Base-by-base conservation (phyloP, 2,888 invertebrate genomes). In the Mechanitis mazaeus region DNA sequence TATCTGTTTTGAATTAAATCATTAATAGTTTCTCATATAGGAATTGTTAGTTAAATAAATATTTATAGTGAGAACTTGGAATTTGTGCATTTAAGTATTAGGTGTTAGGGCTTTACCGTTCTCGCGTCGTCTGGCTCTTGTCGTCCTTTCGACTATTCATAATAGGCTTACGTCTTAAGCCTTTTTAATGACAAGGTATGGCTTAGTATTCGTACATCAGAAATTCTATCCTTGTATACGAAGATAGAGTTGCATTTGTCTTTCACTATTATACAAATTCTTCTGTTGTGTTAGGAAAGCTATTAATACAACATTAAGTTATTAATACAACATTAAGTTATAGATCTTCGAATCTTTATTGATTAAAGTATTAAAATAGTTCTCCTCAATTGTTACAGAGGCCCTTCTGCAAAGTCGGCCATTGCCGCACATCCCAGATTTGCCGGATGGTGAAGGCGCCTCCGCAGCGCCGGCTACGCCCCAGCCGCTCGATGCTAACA, bases 371-470 rank as follows among this genome's bases (percentile, higher is more conserved):
- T 50, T 50, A 50, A 50, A 50, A 50, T 50, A 50, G 50, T 50
- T 50, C 33, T 59, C 54, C 54, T 59, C 54, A 46, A 61, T 68
- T 65, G 67, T 93, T 92, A 69, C 94, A 98, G 98, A 98, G 90
- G 97, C 97, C 70, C 92, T 98, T 76, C 92, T 97, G 77, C 97
- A 97, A 90, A 97, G 96, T 80, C 94, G 98, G 76, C 98, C 98
- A 70, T 92, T 98, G 84, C 98, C 98, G 76, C 97, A 97, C 90
- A 96, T 97, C 85, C 97, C 97, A 53, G 95, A 95, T 80, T 90
- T 95, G 80, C 94, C 95, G 65, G 95, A 95, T 82, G 92, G 93
- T 64, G 94, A 94, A 71, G 75, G 77, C 54, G 71, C 75, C 54
- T 87, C 88, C 71, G 72, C 85, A 53, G 72, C 72, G 68, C 84